These are phyloP conservation scores for Mandrillus leucophaeus DNA, from an alignment of 2,113 vertebrate species.

Conservation along the genomic window DNA sequence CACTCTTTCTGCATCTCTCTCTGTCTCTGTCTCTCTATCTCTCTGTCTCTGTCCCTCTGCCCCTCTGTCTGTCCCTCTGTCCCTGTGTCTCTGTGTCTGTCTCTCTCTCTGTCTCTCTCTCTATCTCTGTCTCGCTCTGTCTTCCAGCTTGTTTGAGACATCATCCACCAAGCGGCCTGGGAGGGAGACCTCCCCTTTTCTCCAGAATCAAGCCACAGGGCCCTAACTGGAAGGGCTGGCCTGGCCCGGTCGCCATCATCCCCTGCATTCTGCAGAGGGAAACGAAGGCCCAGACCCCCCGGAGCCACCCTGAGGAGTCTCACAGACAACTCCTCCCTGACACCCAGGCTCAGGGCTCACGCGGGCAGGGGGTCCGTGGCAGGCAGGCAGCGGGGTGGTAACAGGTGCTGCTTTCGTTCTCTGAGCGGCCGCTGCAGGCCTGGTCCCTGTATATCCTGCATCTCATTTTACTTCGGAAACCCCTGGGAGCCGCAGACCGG, in stretches of 20 bases:
- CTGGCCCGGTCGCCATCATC: not conserved
- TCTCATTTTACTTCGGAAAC: not conserved
- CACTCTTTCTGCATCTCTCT: no score
- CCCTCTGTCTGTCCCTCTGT: no score
- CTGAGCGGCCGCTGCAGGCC: not conserved
- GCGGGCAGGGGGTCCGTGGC: no score
- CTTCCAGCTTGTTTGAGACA: not conserved
- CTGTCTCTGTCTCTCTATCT: no score
- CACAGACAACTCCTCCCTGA: not conserved
- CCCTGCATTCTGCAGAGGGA: not conserved
- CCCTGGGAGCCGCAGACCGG: not conserved
- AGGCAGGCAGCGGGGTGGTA: accelerated
- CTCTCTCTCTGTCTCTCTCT: no score
- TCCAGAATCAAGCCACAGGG: not conserved
- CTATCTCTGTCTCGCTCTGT: not conserved
- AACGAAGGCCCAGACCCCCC: not conserved
- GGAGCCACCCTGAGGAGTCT: not conserved
- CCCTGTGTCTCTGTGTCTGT: no score
- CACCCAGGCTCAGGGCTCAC: not conserved
- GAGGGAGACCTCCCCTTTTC: no score
- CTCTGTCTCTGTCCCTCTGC: no score
- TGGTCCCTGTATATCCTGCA: accelerated
- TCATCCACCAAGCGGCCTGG: not conserved
- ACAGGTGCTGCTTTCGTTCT: accelerated
- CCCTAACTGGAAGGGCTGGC: no score